Percentiles rank a stretch among this genome's conserved stretches.
Conservation (phyloP, 2,888 invertebrate species). For the Campoplex capitator region DNA sequence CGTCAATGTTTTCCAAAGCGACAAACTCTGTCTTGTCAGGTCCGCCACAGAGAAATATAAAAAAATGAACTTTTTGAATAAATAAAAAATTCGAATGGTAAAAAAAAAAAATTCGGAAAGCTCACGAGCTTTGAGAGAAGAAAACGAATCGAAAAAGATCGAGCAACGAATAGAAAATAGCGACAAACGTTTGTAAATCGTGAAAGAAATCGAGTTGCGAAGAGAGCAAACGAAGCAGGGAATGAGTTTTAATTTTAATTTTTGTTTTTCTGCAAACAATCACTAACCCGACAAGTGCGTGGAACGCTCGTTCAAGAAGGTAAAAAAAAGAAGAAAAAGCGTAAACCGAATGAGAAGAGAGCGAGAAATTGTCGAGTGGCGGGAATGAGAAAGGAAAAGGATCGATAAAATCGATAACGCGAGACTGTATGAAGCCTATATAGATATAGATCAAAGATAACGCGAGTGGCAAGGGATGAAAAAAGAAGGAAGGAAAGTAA, state of each 20-base stretch:
- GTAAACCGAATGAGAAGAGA: not conserved
- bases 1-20: too few relatives aligned
- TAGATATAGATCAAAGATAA: conserved; percentile 25
- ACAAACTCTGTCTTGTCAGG: too few relatives aligned
- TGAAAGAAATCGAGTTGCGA: not conserved
- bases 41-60: too few relatives aligned
- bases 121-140: too few relatives aligned
- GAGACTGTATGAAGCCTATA: conserved; percentile 1
- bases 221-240: not conserved
- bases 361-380: conserved; percentile 2
- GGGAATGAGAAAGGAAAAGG: conserved; percentile 1
- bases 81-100: too few relatives aligned
- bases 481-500: not conserved
- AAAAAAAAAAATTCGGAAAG: too few relatives aligned
- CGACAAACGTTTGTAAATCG: not conserved
- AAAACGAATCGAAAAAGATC: not conserved
- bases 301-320: not conserved
- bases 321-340: not conserved
- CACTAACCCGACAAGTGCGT: conserved; percentile 1
- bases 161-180: not conserved
- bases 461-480: conserved; percentile 13
- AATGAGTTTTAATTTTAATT: not conserved
- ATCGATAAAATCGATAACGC: conserved; percentile 41
- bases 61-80: too few relatives aligned
- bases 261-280: not conserved